Conservation (phyloP, 92 coral and sea anemone genomes). For the Zoanthus sansibaricus region DNA sequence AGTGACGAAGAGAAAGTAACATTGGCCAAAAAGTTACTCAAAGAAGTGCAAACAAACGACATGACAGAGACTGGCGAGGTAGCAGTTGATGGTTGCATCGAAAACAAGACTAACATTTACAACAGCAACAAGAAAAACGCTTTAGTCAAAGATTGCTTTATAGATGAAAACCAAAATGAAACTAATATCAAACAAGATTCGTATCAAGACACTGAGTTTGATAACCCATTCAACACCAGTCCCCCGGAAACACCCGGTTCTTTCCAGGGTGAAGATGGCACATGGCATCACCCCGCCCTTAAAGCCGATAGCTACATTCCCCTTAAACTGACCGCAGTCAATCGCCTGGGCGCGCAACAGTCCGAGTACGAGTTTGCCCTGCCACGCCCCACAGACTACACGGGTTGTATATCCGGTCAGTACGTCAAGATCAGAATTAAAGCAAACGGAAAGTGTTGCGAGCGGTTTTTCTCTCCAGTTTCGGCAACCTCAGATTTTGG, state of each 20-base stretch:
- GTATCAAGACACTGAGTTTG: slow-evolving; percentile 59
- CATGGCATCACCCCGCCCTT: slow-evolving; percentile 57
- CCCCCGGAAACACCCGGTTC: slow-evolving; percentile 59
- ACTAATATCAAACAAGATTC: background rate
- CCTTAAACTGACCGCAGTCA: slow-evolving; percentile 57
- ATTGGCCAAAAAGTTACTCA: slow-evolving; percentile 56
- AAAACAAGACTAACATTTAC: background rate
- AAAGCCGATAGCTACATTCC: slow-evolving; percentile 54
- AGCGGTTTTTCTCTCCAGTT: slow-evolving; percentile 72
- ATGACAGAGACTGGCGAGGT: background rate
- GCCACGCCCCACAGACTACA: slow-evolving; percentile 59
- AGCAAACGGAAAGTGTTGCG: slow-evolving; percentile 25
- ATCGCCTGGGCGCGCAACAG: slow-evolving; percentile 46
- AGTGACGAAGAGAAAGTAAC: slow-evolving; percentile 51
- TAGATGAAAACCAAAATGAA: slow-evolving; percentile 22
- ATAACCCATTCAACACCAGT: slow-evolving; percentile 69
- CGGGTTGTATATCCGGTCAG: slow-evolving; percentile 74
- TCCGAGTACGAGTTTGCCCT: slow-evolving; percentile 70
- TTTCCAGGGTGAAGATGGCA: slow-evolving; percentile 44
- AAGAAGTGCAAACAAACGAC: slow-evolving; percentile 56
- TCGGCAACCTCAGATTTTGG: slow-evolving; percentile 65
- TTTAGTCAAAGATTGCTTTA: background rate
- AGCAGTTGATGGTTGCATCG: background rate
- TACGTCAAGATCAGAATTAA: slow-evolving; percentile 62
- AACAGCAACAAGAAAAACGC: slow-evolving; percentile 10